These are phyloP conservation scores for Meandrusa payeni DNA, from an alignment of 2,888 invertebrate species.

Conservation along the genomic window DNA sequence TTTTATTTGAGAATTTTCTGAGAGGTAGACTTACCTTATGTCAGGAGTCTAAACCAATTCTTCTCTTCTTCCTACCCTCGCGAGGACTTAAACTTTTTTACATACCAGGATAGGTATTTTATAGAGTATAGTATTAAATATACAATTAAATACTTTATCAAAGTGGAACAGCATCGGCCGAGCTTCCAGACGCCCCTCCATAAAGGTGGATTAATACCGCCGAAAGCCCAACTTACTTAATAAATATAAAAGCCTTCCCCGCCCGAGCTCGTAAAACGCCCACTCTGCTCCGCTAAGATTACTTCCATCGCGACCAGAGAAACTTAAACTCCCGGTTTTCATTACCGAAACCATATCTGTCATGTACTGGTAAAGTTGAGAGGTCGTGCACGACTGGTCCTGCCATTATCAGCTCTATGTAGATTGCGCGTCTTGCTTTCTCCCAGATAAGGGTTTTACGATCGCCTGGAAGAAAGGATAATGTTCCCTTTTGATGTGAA, in stretches of 20 bases:
- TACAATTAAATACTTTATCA: slow-evolving; percentile 11
- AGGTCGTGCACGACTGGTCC: slow-evolving; percentile 49
- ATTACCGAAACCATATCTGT: slow-evolving; percentile 45
- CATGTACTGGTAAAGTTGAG: slow-evolving; percentile 40
- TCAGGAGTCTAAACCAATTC: too few species aligned
- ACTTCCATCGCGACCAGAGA: slow-evolving; percentile 64
- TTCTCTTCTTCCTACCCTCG: too few species aligned
- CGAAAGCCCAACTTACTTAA: slow-evolving; percentile 81
- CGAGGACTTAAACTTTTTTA: too few species aligned
- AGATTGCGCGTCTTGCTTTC: slow-evolving; percentile 75
- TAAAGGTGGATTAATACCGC: slow-evolving; percentile 80
- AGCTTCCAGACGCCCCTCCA: slow-evolving; percentile 65
- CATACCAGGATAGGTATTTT: too few species aligned
- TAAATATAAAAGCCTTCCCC: slow-evolving; percentile 81
- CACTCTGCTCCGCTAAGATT: slow-evolving; percentile 75
- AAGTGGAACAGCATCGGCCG: slow-evolving; percentile 34
- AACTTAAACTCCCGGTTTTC: slow-evolving; percentile 54
- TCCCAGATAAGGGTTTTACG: slow-evolving; percentile 74
- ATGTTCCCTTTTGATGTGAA: slow-evolving; percentile 66
- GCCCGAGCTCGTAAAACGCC: slow-evolving; percentile 74
- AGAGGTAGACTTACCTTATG: too few species aligned
- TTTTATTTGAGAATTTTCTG: too few species aligned
- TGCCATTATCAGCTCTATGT: slow-evolving; percentile 78
- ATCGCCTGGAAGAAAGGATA: too few species aligned
- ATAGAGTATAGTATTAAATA: slow-evolving; percentile 8